Conservation (phyloP, 2,797 vertebrate species). For the Coranthus polyacanthus region DNA sequence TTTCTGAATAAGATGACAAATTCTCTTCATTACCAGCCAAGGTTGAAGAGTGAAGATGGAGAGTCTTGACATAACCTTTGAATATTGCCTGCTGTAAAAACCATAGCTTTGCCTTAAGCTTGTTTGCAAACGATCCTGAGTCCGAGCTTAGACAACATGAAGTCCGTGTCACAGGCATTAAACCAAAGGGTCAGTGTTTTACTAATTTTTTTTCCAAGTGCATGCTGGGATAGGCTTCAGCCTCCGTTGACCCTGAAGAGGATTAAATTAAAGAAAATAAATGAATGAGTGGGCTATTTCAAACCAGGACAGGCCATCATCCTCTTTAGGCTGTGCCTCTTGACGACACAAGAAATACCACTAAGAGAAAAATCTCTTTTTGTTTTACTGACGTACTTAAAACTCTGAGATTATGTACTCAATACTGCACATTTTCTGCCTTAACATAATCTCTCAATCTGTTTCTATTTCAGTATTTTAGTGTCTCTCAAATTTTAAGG, state of each 20-base stretch:
- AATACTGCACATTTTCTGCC: background rate
- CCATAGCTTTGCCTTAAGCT: no score
- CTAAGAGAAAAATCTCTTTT: background rate
- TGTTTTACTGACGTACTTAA: background rate
- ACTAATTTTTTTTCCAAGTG: constrained; percentile 20
- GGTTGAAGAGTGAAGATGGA: background rate
- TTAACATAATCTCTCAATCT: background rate
- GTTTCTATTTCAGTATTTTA: constrained; percentile 41
- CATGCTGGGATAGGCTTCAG: constrained; percentile 35
- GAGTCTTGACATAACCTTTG: background rate
- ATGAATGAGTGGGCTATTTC: constrained; percentile 26
- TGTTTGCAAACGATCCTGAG: no score
- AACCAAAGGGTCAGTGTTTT: constrained; percentile 24
- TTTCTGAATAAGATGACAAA: background rate
- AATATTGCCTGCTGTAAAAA: constrained; percentile 2
- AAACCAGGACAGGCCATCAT: constrained; percentile 17
- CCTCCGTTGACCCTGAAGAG: constrained; percentile 13
- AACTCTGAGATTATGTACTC: background rate
- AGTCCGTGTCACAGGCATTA: constrained; percentile 1
- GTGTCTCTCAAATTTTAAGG: constrained; percentile 33
- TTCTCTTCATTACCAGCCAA: background rate
- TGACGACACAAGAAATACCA: no score
- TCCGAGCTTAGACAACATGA: constrained; percentile 22
- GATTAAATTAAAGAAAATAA: constrained; percentile 48
- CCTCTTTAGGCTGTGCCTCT: constrained; percentile 10